Base-by-base conservation (phyloP, 1,140 invertebrate genomes). In the Drosophila lowei region DNA sequence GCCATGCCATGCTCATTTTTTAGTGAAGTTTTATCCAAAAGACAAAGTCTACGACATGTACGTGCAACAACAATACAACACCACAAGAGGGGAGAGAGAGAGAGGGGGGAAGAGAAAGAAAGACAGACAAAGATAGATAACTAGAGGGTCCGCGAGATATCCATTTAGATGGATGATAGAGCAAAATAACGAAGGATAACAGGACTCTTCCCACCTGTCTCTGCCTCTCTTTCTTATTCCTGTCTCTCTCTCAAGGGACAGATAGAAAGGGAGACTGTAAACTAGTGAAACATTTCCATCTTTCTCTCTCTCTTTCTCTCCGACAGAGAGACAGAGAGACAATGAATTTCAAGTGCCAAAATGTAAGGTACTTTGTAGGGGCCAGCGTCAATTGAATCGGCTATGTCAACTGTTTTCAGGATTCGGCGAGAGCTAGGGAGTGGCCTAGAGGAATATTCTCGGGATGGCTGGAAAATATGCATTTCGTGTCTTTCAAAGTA, bases 1-100 rank as follows among this genome's bases (percentile, higher is more conserved):
- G 81, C 81, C 70, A 61, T 86, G 81, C 81, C 83, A 88, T 77
- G 81, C 81, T 88, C 81, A 88, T 86, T 86, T 85, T 86, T 86
- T 86, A 86, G 81, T 86, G 81, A 86, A 86, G 81, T 86, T 89
- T 85, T 85, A 79, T 78, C 68, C 60, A 71, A 85, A 72, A 84
- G 65, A 75, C 72, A 70, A 60, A 89, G 79, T 85, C 85, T 85
- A 89, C 77, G 80, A 89, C 76, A 78, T 77, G 73, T 89, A 89
- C 80, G 76, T 86, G 80, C 85, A 77, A 72, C 71, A 89, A 89
- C 77, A 38, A 38, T 13, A 38, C 11, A 38, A 38, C 34, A 38
- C 34, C 11, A 11, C 34, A 38, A 2, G 3, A 13, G 0, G 5
- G 5, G 2, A 5, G 34, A 38, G 34, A 85, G 72, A 80, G 41